Evolutionary conservation across 2,113 vertebrate species (phyloP).

Genomic region (Gavia stellata): DNA sequence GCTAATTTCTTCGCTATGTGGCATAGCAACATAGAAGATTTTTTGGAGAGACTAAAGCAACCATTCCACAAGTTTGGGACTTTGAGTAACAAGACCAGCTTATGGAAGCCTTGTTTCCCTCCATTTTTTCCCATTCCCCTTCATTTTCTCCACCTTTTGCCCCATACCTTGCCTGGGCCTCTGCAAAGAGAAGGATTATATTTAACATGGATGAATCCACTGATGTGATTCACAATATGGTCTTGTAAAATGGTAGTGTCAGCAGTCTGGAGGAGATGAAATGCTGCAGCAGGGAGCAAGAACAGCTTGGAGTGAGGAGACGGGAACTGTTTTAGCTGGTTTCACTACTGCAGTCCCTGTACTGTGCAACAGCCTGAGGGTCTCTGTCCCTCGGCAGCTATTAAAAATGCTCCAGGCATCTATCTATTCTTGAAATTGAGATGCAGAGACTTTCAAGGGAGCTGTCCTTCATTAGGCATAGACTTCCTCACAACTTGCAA

Average conservation of each 20-base stretch:
- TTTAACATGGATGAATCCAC: not conserved
- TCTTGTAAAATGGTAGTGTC: not conserved
- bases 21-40: not conserved
- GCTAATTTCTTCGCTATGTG: not conserved
- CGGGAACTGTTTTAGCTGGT: not conserved
- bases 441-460: not conserved
- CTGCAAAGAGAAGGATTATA: not conserved
- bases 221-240: not conserved
- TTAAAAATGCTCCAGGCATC: not conserved
- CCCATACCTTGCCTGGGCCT: not conserved
- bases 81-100: not conserved
- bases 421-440: not conserved
- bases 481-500: not conserved
- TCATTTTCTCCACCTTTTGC: not conserved
- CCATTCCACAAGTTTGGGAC: not conserved
- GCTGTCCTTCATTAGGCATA: not conserved
- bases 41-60: not conserved
- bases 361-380: not conserved
- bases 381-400: not conserved
- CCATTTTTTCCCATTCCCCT: not conserved
- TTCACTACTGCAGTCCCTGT: not conserved
- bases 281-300: not conserved
- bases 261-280: not conserved
- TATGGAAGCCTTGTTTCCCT: not conserved
- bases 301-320: not conserved